A percentile compares a stretch with the other conserved stretches of the same genome.
Conservation (phyloP, 1,140 invertebrate species). For the Halictus rubicundus region DNA sequence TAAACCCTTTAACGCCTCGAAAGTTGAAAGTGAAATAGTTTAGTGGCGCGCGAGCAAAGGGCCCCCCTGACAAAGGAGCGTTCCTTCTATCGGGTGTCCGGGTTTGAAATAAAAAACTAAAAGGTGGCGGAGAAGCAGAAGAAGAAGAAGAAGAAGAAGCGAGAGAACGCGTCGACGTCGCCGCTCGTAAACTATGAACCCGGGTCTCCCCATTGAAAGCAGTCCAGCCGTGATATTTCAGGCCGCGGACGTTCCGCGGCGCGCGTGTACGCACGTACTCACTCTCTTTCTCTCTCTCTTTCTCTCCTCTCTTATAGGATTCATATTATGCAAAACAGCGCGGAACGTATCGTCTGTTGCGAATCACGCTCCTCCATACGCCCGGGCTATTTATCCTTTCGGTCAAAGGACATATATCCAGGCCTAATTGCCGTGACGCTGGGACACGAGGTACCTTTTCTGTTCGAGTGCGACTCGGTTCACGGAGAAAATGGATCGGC, state of each 20-base stretch:
- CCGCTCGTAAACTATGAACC: conserved; percentile 56
- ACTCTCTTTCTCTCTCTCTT: background rate
- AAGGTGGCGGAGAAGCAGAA: too few species aligned
- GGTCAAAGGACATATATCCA: conserved; percentile 13
- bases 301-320: conserved; percentile 49
- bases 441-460: conserved; percentile 29
- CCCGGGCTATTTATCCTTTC: conserved; percentile 19
- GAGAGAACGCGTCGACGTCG: conserved; percentile 15
- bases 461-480: conserved; percentile 3
- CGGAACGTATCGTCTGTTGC: conserved; percentile 63
- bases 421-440: conserved; percentile 28
- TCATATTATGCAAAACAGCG: conserved; percentile 65
- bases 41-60: conserved; percentile 37
- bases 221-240: conserved; percentile 64
- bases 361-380: conserved; percentile 49
- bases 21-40: conserved; percentile 57
- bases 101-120: conserved; percentile 21
- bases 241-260: conserved; percentile 40
- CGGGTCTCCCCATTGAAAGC: conserved; percentile 53
- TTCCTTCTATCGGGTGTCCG: conserved; percentile 48
- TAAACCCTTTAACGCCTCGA: conserved; percentile 53
- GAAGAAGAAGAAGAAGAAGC: conserved; percentile 13
- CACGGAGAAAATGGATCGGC: background rate
- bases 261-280: background rate
- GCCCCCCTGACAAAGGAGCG: conserved; percentile 43